Base-by-base conservation (phyloP, 1,140 invertebrate genomes). In the Drosophila arawakana region DNA sequence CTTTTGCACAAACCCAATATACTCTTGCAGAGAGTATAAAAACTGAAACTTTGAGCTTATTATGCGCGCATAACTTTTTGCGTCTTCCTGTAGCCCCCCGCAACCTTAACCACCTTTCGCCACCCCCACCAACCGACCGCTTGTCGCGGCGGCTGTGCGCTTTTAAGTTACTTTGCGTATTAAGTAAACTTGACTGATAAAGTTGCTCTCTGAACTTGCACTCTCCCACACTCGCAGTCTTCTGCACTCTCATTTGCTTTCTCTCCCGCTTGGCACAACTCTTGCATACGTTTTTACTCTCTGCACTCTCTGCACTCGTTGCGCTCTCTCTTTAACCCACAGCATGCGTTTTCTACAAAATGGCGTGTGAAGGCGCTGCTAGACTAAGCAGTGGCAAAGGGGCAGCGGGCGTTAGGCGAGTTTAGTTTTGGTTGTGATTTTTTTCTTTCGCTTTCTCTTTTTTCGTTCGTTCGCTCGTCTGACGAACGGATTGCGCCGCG, bases 131-230 rank as follows among this genome's bases (percentile, higher is more conserved):
- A n/a, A 1, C 8, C 10, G 0, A 9, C 35, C 15, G 15, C 41
- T 7, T n/a, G 50, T 55, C 47, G 72, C 65, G 52, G 72, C 65
- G 52, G 54, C 54, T 66, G 63, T 67, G 58, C 74, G 52, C 63
- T 73, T 81, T 76, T 82, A 78, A 80, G 79, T 88, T 89, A 88
- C 84, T 88, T 86, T 86, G 80, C 84, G 84, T 88, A 89, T 88
- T 88, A 89, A 88, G 83, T 89, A 84, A 88, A 88, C 83, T 88
- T 88, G 80, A 69, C 84, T 88, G 83, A 88, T 88, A 89, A 88
- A 88, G 80, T 88, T 88, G 9, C 47, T 13, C 50, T 39, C 59
- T 30, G 25, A 3, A 30, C 25, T 2, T n/a, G 2, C 30, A n/a
- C 37, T 8, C 37, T 2, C 7, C 8, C 54, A 8, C 44, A 44